Conservation (phyloP, 2,888 invertebrate species). For the Venustoraphidia nigricollis region DNA sequence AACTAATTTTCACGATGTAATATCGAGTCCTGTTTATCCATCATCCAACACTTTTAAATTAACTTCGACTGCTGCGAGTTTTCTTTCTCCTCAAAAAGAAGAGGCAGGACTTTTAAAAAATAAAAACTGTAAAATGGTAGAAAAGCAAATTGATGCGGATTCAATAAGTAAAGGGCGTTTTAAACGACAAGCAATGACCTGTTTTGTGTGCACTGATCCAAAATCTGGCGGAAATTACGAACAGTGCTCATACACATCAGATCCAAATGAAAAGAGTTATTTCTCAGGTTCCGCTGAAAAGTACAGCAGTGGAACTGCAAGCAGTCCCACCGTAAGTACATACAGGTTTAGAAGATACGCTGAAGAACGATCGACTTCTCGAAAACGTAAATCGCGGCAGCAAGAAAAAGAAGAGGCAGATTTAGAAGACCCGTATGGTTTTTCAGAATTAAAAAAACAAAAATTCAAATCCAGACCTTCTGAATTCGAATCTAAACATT, state of each 20-base stretch:
- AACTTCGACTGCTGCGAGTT: slow-evolving; percentile 4
- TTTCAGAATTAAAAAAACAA: slow-evolving; percentile 27
- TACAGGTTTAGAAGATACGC: slow-evolving; percentile 24
- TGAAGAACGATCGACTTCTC: slow-evolving; percentile 27
- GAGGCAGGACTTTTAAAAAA: slow-evolving; percentile 12
- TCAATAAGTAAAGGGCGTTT: slow-evolving; percentile 17
- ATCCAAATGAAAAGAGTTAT: slow-evolving; percentile 27
- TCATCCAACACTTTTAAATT: neutral
- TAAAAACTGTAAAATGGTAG: slow-evolving; percentile 44
- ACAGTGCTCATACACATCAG: slow-evolving; percentile 38
- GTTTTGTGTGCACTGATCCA: slow-evolving; percentile 36
- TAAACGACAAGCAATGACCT: slow-evolving; percentile 28
- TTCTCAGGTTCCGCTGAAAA: slow-evolving; percentile 23
- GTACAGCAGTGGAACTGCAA: slow-evolving; percentile 18
- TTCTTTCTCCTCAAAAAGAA: slow-evolving; percentile 3
- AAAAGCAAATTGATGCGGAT: slow-evolving; percentile 29
- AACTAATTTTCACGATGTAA: neutral
- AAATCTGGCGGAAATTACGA: slow-evolving; percentile 37
- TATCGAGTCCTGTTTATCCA: neutral
- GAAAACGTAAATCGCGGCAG: slow-evolving; percentile 8
- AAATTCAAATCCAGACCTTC: slow-evolving; percentile 32
- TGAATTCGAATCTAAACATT: slow-evolving; percentile 29
- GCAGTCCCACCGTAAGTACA: slow-evolving; percentile 10
- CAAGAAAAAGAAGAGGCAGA: slow-evolving; percentile 22
- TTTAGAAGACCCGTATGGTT: slow-evolving; percentile 35